These are phyloP conservation scores for Limnephilus lunatus DNA, from an alignment of 2,888 invertebrate species.

Conservation along the genomic window DNA sequence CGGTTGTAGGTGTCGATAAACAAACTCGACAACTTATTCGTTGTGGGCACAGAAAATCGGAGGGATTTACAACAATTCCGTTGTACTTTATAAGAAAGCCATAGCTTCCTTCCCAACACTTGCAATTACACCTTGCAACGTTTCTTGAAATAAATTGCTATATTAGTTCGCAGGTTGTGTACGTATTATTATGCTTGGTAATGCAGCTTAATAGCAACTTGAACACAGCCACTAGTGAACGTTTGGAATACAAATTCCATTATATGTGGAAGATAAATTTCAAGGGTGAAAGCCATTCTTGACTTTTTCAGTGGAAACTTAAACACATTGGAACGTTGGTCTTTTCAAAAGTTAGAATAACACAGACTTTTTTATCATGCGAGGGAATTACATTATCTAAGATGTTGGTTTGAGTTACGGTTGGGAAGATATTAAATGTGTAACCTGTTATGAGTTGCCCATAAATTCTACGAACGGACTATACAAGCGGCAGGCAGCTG, in stretches of 20 bases:
- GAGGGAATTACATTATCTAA: not conserved
- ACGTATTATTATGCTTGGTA: not conserved
- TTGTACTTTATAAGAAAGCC: not conserved
- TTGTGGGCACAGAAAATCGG: too few species aligned
- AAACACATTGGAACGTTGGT: not conserved
- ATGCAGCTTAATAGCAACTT: not conserved
- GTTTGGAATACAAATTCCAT: slow-evolving; percentile 1
- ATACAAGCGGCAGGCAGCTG: too few species aligned
- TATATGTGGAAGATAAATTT: slow-evolving; percentile 5
- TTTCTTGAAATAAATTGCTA: not conserved
- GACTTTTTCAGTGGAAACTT: not conserved
- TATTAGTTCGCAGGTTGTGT: not conserved
- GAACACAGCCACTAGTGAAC: not conserved
- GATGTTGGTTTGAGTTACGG: not conserved
- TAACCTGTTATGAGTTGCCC: too few species aligned
- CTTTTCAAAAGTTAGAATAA: not conserved
- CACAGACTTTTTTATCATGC: not conserved
- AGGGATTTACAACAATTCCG: not conserved
- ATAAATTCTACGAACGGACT: too few species aligned
- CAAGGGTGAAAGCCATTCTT: not conserved
- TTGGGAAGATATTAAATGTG: not conserved
- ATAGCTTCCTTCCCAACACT: not conserved
- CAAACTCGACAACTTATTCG: too few species aligned
- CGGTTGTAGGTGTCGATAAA: too few species aligned
- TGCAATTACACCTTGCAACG: not conserved